Percentiles rank a stretch among this genome's conserved stretches.
These are phyloP conservation scores for Unio delphinus DNA, from an alignment of 2,888 invertebrate genomes.

Conservation along the genomic window DNA sequence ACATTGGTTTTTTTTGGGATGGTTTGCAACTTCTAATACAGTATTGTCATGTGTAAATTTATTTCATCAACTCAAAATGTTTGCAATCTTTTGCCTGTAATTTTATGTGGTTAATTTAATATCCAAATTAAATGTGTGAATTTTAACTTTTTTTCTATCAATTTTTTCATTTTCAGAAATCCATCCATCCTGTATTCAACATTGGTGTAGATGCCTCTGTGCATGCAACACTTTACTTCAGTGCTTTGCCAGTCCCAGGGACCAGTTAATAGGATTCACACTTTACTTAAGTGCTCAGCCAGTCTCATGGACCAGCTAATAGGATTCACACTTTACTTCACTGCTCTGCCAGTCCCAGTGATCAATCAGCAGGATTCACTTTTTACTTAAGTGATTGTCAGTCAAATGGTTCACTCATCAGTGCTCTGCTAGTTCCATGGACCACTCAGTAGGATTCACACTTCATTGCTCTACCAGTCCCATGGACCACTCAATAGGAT, in stretches of 20 bases:
- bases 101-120: too few relatives aligned
- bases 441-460: constrained; percentile 8
- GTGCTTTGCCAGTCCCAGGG: constrained; percentile 47
- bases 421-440: constrained; percentile 47
- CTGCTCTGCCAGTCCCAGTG: too few relatives aligned
- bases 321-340: too few relatives aligned
- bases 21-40: neutral
- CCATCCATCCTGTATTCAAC: constrained; percentile 88
- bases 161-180: constrained; percentile 72
- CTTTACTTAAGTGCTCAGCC: too few relatives aligned
- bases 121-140: too few relatives aligned
- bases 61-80: neutral
- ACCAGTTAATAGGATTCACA: too few relatives aligned
- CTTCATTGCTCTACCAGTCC: constrained; percentile 61
- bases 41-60: neutral
- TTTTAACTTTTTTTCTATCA: neutral
- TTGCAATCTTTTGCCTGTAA: neutral
- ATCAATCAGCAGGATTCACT: too few relatives aligned
- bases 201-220: constrained; percentile 80
- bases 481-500: constrained; percentile 3
- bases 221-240: constrained; percentile 68
- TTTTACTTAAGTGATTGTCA: too few relatives aligned
- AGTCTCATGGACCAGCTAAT: constrained; percentile 8
- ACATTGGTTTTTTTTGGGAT: too few relatives aligned
- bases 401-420: constrained; percentile 42